phyloP scores from a whole-genome alignment of 2,888 invertebrate species.

The Melanchra persicariae region DNA sequence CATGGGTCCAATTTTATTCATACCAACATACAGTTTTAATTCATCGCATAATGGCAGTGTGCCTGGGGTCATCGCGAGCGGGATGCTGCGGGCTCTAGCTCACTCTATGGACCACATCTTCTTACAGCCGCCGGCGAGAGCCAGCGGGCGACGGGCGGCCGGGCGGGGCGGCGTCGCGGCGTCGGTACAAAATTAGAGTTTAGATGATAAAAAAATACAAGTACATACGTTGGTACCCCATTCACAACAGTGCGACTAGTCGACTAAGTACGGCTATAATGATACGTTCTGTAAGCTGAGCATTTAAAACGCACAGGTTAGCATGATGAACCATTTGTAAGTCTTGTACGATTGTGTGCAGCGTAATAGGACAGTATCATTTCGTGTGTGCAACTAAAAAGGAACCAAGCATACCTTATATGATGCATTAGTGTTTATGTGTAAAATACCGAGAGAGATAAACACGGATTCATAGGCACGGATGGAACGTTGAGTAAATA shows the following conservation, averaged over 20 bases:
- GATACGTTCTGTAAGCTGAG: neutral
- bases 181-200: conserved; percentile 51
- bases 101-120: conserved; percentile 49
- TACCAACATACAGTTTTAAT: conserved; percentile 60
- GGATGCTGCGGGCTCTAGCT: conserved; percentile 47
- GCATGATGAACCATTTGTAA: neutral
- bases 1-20: conserved; percentile 25
- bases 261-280: neutral
- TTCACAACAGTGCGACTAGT: neutral
- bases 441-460: neutral
- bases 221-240: neutral
- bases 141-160: conserved; percentile 23
- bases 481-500: conserved; percentile 28
- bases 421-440: too few species aligned
- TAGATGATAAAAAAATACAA: conserved; percentile 35
- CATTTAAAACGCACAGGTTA: conserved; percentile 6
- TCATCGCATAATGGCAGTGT: conserved; percentile 51
- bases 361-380: too few species aligned
- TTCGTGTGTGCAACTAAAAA: too few species aligned
- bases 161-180: conserved; percentile 9
- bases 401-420: too few species aligned
- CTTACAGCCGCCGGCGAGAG: conserved; percentile 46
- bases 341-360: too few species aligned
- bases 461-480: conserved; percentile 24
- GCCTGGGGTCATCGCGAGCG: conserved; percentile 42